phyloP scores from a whole-genome alignment of 2,888 invertebrate genomes.

The Ormyrus pomaceus region DNA sequence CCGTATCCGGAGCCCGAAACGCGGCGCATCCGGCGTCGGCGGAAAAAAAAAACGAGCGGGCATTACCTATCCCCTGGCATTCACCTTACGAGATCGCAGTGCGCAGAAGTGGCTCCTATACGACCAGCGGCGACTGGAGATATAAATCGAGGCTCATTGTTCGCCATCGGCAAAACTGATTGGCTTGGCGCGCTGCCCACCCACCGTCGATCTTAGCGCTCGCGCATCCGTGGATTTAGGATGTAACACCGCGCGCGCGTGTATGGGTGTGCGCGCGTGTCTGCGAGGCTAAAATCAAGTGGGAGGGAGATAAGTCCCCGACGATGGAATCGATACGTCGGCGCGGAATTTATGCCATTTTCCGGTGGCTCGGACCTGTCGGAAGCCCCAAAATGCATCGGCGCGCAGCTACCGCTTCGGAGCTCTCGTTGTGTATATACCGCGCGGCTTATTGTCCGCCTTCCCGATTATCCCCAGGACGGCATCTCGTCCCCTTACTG shows the following conservation, averaged over 20 bases:
- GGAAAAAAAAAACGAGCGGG: too few relatives aligned
- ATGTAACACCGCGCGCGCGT: background rate
- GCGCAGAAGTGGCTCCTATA: background rate
- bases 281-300: conserved; percentile 12
- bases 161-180: conserved; percentile 45
- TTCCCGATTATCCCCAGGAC: conserved; percentile 24
- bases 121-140: background rate
- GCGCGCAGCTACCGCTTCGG: background rate
- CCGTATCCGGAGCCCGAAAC: background rate
- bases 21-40: background rate
- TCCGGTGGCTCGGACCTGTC: conserved; percentile 24
- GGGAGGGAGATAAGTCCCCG: conserved; percentile 32
- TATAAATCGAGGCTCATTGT: conserved; percentile 41
- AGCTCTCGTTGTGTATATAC: background rate
- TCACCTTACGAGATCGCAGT: background rate
- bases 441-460: conserved; percentile 31
- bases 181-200: conserved; percentile 46
- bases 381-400: conserved; percentile 23
- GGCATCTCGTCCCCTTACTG: background rate
- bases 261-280: background rate
- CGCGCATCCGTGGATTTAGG: conserved; percentile 13
- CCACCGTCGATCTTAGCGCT: conserved; percentile 33
- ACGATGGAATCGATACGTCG: conserved; percentile 41
- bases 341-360: conserved; percentile 39
- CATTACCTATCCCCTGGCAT: too few relatives aligned